Percentiles rank a stretch among this genome's conserved stretches.
phyloP scores from a whole-genome alignment of 2,797 vertebrate genomes.

The Nannoperca australis region DNA sequence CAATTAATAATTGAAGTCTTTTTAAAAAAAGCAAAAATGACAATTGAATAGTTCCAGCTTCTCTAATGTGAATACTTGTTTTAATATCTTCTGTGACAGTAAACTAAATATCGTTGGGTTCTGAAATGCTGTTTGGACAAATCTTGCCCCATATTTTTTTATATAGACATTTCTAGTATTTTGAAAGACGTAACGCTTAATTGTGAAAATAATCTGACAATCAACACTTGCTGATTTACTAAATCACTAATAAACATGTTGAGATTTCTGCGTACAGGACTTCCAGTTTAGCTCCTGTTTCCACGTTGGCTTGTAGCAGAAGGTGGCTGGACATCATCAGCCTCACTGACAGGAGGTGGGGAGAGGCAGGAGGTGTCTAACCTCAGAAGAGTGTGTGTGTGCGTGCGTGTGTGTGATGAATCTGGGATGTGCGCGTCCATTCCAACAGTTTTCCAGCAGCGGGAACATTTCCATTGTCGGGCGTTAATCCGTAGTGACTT shows the following conservation, averaged over 20 bases:
- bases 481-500: conserved; percentile 76
- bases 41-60: too few relatives aligned
- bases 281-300: conserved; percentile 2
- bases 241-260: background rate
- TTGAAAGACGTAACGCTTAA: background rate
- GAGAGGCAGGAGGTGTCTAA: conserved; percentile 20
- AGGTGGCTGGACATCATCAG: conserved; percentile 24
- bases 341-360: background rate
- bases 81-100: background rate
- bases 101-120: background rate
- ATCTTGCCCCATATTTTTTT: background rate
- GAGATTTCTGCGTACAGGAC: background rate
- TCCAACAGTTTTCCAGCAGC: conserved; percentile 64
- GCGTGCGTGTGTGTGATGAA: conserved; percentile 1
- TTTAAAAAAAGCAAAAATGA: too few relatives aligned
- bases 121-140: background rate
- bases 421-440: conserved; percentile 14
- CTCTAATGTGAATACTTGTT: background rate
- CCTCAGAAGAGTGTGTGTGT: conserved; percentile 36
- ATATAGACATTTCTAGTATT: background rate
- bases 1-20: too few relatives aligned
- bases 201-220: background rate
- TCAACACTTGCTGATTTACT: too few relatives aligned
- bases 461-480: conserved; percentile 70
- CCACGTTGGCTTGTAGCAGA: background rate